These are phyloP conservation scores for Melikaiella ostensackeni DNA, from an alignment of 2,888 invertebrate genomes.

Conservation along the genomic window DNA sequence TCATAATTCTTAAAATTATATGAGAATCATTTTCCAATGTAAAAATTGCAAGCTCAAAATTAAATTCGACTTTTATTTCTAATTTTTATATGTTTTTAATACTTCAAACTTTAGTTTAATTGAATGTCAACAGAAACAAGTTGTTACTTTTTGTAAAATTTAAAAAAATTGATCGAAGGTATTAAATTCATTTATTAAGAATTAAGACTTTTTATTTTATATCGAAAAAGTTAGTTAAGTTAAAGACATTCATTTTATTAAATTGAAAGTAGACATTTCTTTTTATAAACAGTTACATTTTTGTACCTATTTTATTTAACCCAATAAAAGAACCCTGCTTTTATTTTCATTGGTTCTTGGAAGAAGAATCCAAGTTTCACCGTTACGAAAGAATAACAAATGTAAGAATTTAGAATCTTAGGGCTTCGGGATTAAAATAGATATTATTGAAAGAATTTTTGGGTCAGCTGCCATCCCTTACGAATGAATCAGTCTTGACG, in stretches of 20 bases:
- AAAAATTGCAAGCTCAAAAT: no score
- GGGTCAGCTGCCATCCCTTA: slow-evolving; percentile 33
- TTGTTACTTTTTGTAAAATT: no score
- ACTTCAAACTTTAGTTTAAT: no score
- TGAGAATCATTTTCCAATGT: no score
- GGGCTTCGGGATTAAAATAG: slow-evolving; percentile 37
- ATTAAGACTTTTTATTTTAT: no score
- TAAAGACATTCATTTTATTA: background rate
- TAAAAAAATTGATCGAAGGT: no score
- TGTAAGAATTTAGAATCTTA: slow-evolving; percentile 7
- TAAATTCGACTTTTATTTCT: no score
- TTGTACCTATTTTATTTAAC: background rate
- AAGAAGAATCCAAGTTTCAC: background rate
- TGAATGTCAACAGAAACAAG: no score
- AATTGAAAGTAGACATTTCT: background rate
- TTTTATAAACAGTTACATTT: background rate
- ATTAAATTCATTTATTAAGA: no score
- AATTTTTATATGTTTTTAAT: no score
- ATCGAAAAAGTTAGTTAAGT: no score
- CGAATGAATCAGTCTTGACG: slow-evolving; percentile 17
- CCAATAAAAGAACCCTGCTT: background rate
- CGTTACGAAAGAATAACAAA: background rate
- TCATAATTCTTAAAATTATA: no score
- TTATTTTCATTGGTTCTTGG: background rate
- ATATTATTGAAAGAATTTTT: slow-evolving; percentile 24